Evolutionary conservation across 1,140 invertebrate genomes (phyloP), one percentile per base, ranked within the genome.

Genomic region (Drosophila azteca): DNA sequence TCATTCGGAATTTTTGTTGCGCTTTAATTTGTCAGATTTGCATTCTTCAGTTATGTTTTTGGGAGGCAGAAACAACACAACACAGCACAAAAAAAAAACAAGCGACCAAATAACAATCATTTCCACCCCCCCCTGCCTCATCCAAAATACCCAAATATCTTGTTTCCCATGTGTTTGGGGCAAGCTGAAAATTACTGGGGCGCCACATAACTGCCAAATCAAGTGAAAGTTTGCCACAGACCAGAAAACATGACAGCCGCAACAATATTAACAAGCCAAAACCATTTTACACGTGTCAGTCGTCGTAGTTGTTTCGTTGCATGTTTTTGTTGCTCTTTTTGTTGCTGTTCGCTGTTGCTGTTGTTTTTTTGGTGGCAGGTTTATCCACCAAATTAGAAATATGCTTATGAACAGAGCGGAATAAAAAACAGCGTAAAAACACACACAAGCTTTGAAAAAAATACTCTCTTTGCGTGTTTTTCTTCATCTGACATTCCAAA

Each of bases 281-380:
- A 85, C 72, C 78, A 82, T 78, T 76, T 81, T 76, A 87, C 82
- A 88, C 66, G 61, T 82, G 78, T 85, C 69, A 52, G 74, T 54
- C 60, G 62, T 69, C 45, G 65, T 17, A 20, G 31, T 46, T 44
- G 48, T 13, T 51, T 29, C 17, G 43, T 45, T 55, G 9, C 8
- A 3, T 9, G 17, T 20, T 20, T 20, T 20, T 5, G 24, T 5
- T 39, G 7, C 2, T 4, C 59, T 74, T 58, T 54, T 48, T 59
- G 35, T 41, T 35, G 8, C 17, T 4, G 63, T 74, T n/a, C n/a
- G n/a, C n/a, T 58, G 54, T 48, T 59, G 35, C 31, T 35, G 24
- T 63, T 74, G 58, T 58, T 52, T 59, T 69, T 39, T 39, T 39
- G 3, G 35, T 39, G 35, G 41, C 22, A 35, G 43, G 48, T 60